Conservation (phyloP, 2,797 vertebrate genomes). For the Fringilla coelebs region DNA sequence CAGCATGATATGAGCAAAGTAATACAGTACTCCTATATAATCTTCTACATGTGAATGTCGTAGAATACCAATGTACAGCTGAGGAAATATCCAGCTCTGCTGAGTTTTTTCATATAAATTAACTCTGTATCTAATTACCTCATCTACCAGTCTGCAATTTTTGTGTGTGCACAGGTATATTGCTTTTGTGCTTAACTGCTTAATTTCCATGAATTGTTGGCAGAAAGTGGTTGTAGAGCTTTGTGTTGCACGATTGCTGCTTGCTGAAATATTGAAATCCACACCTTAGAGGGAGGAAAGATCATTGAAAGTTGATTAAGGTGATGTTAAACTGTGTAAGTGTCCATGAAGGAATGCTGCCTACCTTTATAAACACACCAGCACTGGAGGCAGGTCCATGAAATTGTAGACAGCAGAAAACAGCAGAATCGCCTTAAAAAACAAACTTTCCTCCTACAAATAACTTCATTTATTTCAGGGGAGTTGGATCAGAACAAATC, state of each 20-base stretch:
- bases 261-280: neutral
- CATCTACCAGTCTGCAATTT: constrained; percentile 20
- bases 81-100: neutral
- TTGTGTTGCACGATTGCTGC: neutral
- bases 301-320: neutral
- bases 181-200: constrained; percentile 44
- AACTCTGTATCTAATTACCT: constrained; percentile 27
- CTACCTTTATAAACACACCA: neutral
- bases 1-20: neutral
- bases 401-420: neutral
- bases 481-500: neutral
- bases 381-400: neutral
- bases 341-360: neutral
- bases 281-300: neutral
- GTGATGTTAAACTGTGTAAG: neutral
- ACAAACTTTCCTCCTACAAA: neutral
- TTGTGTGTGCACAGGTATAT: constrained; percentile 29
- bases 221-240: neutral
- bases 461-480: neutral
- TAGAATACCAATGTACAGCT: neutral
- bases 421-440: neutral
- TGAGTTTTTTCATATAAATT: constrained; percentile 2
- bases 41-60: neutral
- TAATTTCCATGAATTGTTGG: constrained; percentile 32
- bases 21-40: neutral